Conservation (phyloP, 2,888 invertebrate genomes). For the Hydrotaea cyrtoneurina region DNA sequence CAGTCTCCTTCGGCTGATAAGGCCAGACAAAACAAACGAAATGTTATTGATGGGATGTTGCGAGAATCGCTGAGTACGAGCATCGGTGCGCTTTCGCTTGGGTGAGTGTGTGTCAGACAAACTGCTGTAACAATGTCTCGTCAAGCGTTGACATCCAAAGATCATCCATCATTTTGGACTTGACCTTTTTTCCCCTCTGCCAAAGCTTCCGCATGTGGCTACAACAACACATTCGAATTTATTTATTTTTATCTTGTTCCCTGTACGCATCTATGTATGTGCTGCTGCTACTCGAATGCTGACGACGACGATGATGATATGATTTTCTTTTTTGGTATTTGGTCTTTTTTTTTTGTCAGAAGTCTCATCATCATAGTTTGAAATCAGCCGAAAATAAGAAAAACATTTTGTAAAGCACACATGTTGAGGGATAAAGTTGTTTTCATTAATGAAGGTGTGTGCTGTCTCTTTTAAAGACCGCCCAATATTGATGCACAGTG, state of each 20-base stretch:
- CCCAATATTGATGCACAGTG: not conserved
- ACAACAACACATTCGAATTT: not conserved
- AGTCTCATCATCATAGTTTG: not conserved
- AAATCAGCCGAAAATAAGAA: conserved; percentile 8
- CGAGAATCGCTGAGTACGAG: not conserved
- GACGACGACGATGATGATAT: conserved; percentile 12
- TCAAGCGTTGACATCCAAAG: conserved; percentile 72
- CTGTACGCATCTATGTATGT: not conserved
- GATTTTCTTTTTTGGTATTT: not conserved
- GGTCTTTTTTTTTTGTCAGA: not conserved
- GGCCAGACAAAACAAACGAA: conserved; percentile 24
- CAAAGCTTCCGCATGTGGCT: conserved; percentile 44
- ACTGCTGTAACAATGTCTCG: conserved; percentile 66
- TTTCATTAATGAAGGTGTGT: conserved; percentile 55
- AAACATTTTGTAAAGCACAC: conserved; percentile 64
- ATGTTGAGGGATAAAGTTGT: conserved; percentile 68
- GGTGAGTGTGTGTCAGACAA: conserved; percentile 43
- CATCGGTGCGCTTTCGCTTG: conserved; percentile 52
- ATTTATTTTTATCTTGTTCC: conserved; percentile 39
- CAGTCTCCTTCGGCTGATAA: not conserved
- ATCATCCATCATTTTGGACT: conserved; percentile 81
- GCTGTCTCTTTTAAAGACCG: conserved; percentile 6
- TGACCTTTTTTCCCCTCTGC: conserved; percentile 80
- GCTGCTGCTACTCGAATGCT: not conserved
- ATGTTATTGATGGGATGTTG: conserved; percentile 33